Base-by-base conservation (phyloP, 2,888 invertebrate genomes). In the Apamea epomidion region DNA sequence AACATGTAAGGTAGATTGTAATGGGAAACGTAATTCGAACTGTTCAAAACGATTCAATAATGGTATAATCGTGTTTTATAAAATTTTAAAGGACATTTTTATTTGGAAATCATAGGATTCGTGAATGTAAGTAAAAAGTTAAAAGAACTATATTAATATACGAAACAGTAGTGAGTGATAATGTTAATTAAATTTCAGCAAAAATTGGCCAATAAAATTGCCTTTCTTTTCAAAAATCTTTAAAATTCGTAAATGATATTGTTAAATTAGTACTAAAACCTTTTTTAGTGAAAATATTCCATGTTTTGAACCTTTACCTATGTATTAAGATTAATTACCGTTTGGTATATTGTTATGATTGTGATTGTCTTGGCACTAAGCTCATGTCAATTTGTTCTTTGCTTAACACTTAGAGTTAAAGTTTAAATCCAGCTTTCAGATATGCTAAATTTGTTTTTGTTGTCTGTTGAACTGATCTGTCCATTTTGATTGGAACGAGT, bases 351-450 rank as follows among this genome's bases (percentile, higher is more conserved):
- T 91, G 87, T 90, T 89, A 89, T 81, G 89, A 91, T 91, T 92
- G 90, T 92, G 87, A 90, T 88, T 90, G 84, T 92, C 86, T 91
- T 89, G 91, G 91, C 94, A 93, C 92, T 93, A 93, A 92, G 92
- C 91, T 92, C 89, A 92, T 91, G 93, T 94, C 94, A 95, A 95
- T 95, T 95, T 91, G 86, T 88, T 90, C 84, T 88, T 85, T 83
- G 87, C 87, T 83, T 90, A 89, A 85, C 84, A 89, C 78, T 80
- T 90, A 87, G 84, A 81, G 88, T 88, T 91, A 91, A 93, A 91
- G 93, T 96, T 96, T 95, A 94, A 96, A 96, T 96, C 95, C 96
- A 95, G 96, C 96, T 96, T 94, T 90, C 89, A 78, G 89, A 91
- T 91, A 92, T 90, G 94, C 94, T 92, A 92, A 91, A 88, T 89